Evolutionary conservation across 2,888 invertebrate species (phyloP).

Genomic region (Pycnomerus fuliginosus): DNA sequence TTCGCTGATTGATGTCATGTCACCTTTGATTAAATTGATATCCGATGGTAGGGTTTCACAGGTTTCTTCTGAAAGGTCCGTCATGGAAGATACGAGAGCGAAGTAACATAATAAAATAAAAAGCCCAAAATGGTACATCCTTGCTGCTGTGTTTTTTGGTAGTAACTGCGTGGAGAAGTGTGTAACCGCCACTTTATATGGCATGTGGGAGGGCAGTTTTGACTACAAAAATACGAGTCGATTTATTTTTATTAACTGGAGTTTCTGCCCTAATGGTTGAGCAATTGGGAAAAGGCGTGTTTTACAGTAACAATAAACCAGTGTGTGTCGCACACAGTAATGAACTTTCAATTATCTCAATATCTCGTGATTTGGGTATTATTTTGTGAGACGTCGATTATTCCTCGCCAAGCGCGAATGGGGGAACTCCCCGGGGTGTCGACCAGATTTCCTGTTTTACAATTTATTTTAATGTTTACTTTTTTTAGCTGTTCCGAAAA

Average conservation of each 20-base stretch:
- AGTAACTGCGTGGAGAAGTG: background rate
- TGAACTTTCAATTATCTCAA: too few species aligned
- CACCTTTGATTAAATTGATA: conserved; percentile 85
- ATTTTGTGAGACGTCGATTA: too few species aligned
- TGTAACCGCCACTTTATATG: background rate
- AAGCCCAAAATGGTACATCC: conserved; percentile 27
- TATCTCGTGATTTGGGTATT: too few species aligned
- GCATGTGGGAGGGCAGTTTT: conserved; percentile 29
- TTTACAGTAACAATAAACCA: too few species aligned
- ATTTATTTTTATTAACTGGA: too few species aligned
- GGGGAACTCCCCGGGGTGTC: too few species aligned
- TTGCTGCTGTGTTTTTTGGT: conserved; percentile 10
- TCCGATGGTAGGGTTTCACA: conserved; percentile 86
- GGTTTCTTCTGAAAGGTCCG: conserved; percentile 62
- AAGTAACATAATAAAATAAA: too few species aligned
- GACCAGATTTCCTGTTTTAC: too few species aligned
- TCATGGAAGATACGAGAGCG: conserved; percentile 35
- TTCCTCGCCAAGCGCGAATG: too few species aligned
- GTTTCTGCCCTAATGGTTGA: too few species aligned
- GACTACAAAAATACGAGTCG: conserved; percentile 9
- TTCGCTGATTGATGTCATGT: conserved; percentile 2
- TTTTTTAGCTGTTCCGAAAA: conserved; percentile 25
- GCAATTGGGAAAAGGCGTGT: too few species aligned
- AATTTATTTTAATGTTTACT: conserved; percentile 18
- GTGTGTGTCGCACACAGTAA: too few species aligned